Evolutionary conservation across 30 jellyfish, hydroid and myxozoan genomes (phyloP), one percentile per base, ranked within the genome.

Genomic region (Sanderia malayensis): DNA sequence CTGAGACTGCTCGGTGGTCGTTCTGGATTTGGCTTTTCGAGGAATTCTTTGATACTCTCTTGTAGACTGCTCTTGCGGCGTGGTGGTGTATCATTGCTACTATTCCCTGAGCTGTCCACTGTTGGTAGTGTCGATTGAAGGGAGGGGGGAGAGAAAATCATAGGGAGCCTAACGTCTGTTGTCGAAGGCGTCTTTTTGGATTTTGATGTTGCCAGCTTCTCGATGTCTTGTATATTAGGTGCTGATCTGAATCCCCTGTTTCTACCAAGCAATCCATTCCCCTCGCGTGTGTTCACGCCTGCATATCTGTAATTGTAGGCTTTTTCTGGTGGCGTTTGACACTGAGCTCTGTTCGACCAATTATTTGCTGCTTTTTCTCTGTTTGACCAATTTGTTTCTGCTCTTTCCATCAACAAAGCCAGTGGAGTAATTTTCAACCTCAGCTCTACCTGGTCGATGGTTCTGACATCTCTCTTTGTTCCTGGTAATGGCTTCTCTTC

Each of bases 1-100:
- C 89, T 20, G 13, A 78, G 53, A 41, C 89, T 78, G 1, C 57
- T 69, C 1, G 89, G 89, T 34, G 89, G 89, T 55, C 30, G 58
- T n/a, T 33, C 55, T 4, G 89, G 89, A 73, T 78, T 78, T 31
- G 78, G 78, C 60, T 78, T 78, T 19, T 61, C 82, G 31, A 78
- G 89, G 63, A 78, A 78, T 31, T 52, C 82, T 4, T 55, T 66
- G 17, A 78, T 58, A 27, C 64, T 49, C 23, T 49, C 64, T 7
- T 11, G 3, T 8, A 49, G 23, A 19, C 24, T 3, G 64, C 25
- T 18, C 24, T 53, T 27, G 7, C 22, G 37, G 15, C 30, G 21
- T n/a, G n/a, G n/a, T n/a, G n/a, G n/a, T 32, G 62, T 28, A 19
- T 10, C 25, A 47, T 47, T 21, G 22, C 34, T 19, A 22, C 60